phyloP scores from a whole-genome alignment of 2,888 invertebrate genomes.

The Alloscopus bannaensis region DNA sequence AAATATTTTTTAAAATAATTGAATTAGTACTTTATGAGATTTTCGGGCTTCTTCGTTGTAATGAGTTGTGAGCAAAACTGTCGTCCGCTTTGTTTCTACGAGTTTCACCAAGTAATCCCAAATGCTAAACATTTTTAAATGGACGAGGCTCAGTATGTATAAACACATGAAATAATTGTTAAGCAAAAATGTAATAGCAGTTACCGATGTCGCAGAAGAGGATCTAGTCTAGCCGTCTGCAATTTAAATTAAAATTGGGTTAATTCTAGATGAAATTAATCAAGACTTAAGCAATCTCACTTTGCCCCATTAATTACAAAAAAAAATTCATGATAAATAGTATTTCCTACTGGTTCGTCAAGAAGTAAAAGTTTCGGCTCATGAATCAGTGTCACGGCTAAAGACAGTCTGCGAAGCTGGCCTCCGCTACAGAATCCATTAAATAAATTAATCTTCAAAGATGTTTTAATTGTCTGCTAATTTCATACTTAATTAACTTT shows the following conservation, averaged over 20 bases:
- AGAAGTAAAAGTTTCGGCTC: conserved; percentile 17
- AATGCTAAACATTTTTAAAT: too few relatives aligned
- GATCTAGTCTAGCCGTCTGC: conserved; percentile 27
- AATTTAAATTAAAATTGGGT: not conserved
- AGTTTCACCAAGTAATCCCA: conserved; percentile 52
- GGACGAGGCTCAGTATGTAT: not conserved
- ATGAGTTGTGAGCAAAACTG: conserved; percentile 64
- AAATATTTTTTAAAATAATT: not conserved
- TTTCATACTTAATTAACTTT: not conserved
- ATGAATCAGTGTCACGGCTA: conserved; percentile 13
- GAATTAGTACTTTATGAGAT: not conserved
- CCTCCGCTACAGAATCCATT: conserved; percentile 33
- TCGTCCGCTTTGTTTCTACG: conserved; percentile 25
- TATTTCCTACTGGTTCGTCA: conserved; percentile 34
- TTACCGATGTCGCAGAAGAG: conserved; percentile 19
- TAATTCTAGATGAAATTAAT: not conserved
- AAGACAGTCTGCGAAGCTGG: conserved; percentile 15
- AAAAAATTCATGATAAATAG: not conserved
- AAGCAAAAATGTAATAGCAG: not conserved
- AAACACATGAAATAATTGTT: not conserved
- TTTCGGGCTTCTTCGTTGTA: conserved; percentile 57
- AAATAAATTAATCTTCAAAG: conserved; percentile 1
- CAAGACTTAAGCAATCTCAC: not conserved
- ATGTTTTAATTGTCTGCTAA: not conserved
- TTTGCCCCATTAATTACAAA: not conserved